Evolutionary conservation across 2,113 vertebrate genomes (phyloP).

Genomic region (Talpa occidentalis): DNA sequence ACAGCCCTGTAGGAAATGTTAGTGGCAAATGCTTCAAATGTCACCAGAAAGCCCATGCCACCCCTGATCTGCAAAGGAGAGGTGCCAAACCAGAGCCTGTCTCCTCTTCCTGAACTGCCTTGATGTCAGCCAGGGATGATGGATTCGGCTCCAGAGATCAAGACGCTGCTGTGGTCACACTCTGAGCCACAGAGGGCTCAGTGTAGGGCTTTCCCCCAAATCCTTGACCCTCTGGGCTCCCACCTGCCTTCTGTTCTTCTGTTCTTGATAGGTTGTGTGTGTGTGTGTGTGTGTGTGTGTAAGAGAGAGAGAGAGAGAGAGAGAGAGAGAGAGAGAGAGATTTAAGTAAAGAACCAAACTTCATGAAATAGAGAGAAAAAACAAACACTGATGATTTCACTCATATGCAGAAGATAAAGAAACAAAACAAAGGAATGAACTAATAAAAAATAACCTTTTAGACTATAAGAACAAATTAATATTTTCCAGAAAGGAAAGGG

Average conservation of each 20-base stretch:
- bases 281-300: no score
- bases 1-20: neutral
- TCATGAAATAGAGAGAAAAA: neutral
- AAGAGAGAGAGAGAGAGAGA: no score
- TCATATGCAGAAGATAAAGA: neutral
- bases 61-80: neutral
- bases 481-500: no score
- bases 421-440: neutral
- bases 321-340: no score
- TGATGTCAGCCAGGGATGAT: rapidly evolving
- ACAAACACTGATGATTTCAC: neutral
- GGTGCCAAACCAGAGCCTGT: neutral
- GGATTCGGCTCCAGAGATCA: neutral
- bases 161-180: neutral
- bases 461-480: neutral
- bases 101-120: neutral
- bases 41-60: neutral
- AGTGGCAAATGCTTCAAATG: neutral
- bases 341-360: neutral
- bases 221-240: neutral
- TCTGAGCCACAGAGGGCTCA: neutral
- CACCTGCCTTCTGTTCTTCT: neutral
- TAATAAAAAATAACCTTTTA: neutral
- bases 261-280: neutral
- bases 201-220: neutral